Percentiles rank a stretch among this genome's conserved stretches.
Evolutionary conservation across 2,113 vertebrate genomes (phyloP).

Genomic region (Microcebus ravelobensis): DNA sequence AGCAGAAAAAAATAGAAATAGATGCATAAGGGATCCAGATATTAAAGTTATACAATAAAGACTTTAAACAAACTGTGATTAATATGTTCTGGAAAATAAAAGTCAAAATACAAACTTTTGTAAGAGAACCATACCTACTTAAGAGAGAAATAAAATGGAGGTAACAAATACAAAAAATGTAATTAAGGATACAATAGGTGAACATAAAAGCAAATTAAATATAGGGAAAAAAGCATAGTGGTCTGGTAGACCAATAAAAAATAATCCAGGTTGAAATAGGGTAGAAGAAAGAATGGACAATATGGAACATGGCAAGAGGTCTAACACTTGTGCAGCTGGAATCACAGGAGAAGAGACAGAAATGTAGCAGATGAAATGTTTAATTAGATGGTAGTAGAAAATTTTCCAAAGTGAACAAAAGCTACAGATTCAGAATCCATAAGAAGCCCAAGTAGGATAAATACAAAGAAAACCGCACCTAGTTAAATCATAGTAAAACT

Average conservation of each 20-base stretch:
- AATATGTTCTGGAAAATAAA: not conserved
- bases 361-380: not conserved
- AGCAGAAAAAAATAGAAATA: not conserved
- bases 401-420: constrained; percentile 18
- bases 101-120: constrained; percentile 9
- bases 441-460: not conserved
- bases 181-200: not conserved
- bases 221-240: not conserved
- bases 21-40: too few species aligned
- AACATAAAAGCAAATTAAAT: not conserved
- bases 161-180: not conserved
- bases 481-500: not conserved
- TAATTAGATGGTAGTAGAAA: not conserved
- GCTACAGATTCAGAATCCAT: not conserved
- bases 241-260: not conserved
- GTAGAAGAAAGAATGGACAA: not conserved
- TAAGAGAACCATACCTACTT: not conserved
- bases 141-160: not conserved
- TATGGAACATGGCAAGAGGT: not conserved
- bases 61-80: not conserved
- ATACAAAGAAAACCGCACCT: not conserved
- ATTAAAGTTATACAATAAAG: too few species aligned
- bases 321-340: not conserved
- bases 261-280: not conserved
- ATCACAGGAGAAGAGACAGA: not conserved